Conservation (phyloP, 2,888 invertebrate genomes). For the Mallateleia sp. region DNA sequence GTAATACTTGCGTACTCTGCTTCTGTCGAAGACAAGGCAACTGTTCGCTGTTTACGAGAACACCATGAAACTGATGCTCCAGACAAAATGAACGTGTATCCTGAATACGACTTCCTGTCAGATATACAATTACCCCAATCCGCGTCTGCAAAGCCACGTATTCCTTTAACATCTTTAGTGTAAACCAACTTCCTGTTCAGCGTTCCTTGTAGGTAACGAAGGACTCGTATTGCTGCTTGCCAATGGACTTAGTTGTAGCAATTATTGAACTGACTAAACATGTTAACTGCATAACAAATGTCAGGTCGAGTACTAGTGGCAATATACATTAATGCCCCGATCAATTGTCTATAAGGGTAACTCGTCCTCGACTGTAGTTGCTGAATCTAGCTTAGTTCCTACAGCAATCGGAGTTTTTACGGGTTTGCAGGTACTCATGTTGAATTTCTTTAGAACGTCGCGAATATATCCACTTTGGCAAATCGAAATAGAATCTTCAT, state of each 20-base stretch:
- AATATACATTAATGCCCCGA: slow-evolving; percentile 70
- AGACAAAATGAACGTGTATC: slow-evolving; percentile 10
- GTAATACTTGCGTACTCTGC: slow-evolving; percentile 52
- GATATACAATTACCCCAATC: slow-evolving; percentile 23
- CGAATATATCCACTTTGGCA: slow-evolving; percentile 78
- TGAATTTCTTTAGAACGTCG: slow-evolving; percentile 79
- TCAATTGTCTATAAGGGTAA: slow-evolving; percentile 50
- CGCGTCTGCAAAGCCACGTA: slow-evolving; percentile 13
- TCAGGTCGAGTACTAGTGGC: slow-evolving; percentile 68
- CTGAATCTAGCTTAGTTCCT: slow-evolving; percentile 2
- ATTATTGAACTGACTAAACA: slow-evolving; percentile 70
- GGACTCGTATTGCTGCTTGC: slow-evolving; percentile 58
- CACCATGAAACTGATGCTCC: slow-evolving; percentile 14
- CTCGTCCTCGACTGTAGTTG: background rate
- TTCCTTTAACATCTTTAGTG: background rate
- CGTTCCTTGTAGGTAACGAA: slow-evolving; percentile 44
- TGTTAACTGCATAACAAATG: slow-evolving; percentile 69
- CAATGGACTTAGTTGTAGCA: slow-evolving; percentile 36
- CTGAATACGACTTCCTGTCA: slow-evolving; percentile 31
- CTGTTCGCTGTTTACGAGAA: slow-evolving; percentile 26
- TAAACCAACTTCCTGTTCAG: background rate
- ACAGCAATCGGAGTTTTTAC: slow-evolving; percentile 78
- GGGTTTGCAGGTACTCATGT: slow-evolving; percentile 82
- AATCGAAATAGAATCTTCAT: slow-evolving; percentile 35
- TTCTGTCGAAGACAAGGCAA: slow-evolving; percentile 7